phyloP scores from a whole-genome alignment of 2,888 invertebrate genomes.

The Nephrotoma flavescens region DNA sequence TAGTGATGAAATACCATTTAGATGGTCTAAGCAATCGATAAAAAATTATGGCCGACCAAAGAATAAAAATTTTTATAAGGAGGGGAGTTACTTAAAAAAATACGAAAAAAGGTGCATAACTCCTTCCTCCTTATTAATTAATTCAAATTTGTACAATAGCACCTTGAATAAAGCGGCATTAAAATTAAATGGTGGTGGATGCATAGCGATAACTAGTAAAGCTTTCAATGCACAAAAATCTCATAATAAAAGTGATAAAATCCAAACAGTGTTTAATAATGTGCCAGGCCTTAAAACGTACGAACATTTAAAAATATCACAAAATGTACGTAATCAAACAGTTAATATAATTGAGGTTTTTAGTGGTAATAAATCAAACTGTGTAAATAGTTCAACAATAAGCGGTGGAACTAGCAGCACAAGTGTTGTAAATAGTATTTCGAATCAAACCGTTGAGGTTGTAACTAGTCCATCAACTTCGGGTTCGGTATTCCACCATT shows the following conservation, averaged over 20 bases:
- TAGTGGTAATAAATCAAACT: background rate
- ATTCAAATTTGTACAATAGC: background rate
- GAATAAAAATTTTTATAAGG: background rate
- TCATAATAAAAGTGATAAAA: background rate
- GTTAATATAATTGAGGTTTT: background rate
- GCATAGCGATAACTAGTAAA: background rate
- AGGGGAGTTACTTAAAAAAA: background rate
- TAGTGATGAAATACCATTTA: background rate
- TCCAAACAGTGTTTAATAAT: background rate
- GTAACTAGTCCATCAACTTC: background rate
- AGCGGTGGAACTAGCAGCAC: background rate
- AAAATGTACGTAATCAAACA: background rate
- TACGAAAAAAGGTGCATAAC: background rate
- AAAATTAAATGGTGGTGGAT: background rate
- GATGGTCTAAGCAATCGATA: background rate
- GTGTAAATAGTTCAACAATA: background rate
- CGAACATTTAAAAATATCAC: conserved; percentile 6
- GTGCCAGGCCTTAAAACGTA: conserved; percentile 8
- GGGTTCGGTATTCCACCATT: background rate
- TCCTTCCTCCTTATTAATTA: background rate
- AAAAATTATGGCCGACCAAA: background rate
- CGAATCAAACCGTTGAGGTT: background rate
- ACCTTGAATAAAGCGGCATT: background rate
- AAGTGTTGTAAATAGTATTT: background rate
- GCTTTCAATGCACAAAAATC: background rate